A percentile compares a stretch with the other conserved stretches of the same genome.
These are phyloP conservation scores for Hemibagrus guttatus DNA, from an alignment of 2,797 vertebrate genomes.

Conservation along the genomic window DNA sequence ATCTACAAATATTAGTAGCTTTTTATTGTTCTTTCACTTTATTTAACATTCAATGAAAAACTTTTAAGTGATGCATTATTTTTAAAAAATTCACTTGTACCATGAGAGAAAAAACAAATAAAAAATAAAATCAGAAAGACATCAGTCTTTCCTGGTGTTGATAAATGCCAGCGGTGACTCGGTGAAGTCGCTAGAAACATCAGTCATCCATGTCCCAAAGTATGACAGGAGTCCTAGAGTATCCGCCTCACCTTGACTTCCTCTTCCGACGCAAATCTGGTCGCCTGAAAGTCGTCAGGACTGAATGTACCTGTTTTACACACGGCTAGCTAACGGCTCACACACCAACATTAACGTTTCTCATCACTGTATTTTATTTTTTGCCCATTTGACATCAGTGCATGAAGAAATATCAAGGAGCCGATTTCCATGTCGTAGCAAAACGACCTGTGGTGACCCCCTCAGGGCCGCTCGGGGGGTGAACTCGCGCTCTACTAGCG, in stretches of 20 bases:
- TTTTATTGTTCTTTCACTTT: too few relatives aligned
- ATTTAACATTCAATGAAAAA: too few relatives aligned
- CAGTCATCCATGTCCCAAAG: too few relatives aligned
- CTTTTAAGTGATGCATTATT: too few relatives aligned
- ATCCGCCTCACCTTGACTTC: background rate
- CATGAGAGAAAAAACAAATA: too few relatives aligned
- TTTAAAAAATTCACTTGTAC: too few relatives aligned
- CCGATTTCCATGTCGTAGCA: background rate
- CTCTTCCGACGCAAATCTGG: background rate
- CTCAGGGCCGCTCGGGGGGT: constrained; percentile 1
- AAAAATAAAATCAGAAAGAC: too few relatives aligned
- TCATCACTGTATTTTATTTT: background rate
- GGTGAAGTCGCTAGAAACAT: too few relatives aligned
- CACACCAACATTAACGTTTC: background rate
- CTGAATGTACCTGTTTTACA: background rate
- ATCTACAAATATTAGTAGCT: too few relatives aligned
- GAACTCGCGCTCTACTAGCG: background rate
- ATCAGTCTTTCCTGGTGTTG: too few relatives aligned
- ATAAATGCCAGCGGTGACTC: too few relatives aligned
- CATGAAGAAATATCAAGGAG: constrained; percentile 7
- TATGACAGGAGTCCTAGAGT: too few relatives aligned
- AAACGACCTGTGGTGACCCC: background rate
- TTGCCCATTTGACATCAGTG: background rate
- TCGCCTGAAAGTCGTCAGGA: background rate
- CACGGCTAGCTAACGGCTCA: background rate